Evolutionary conservation across 2,888 invertebrate genomes (phyloP).

Genomic region (Agapetus fuscipes): DNA sequence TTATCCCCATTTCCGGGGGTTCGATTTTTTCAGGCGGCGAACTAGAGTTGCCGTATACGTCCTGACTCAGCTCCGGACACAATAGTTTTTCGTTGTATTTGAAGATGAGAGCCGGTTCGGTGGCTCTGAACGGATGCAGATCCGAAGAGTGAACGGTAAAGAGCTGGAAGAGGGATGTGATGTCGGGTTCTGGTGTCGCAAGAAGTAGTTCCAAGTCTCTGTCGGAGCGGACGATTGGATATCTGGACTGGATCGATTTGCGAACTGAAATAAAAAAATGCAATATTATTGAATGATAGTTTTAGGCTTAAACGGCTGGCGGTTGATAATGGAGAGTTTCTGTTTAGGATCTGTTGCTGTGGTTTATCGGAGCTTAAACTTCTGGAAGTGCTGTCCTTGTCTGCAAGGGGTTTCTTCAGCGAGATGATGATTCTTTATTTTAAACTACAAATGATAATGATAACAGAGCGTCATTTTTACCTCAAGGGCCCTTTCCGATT

Average conservation of each 20-base stretch:
- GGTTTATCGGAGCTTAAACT: too few relatives aligned
- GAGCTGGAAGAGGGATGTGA: slow-evolving; percentile 55
- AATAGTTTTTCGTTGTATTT: slow-evolving; percentile 22
- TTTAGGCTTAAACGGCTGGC: too few relatives aligned
- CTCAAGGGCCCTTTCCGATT: too few relatives aligned
- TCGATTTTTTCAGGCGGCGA: neutral
- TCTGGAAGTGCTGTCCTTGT: neutral
- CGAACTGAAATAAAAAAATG: slow-evolving; percentile 44
- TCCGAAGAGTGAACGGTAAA: slow-evolving; percentile 53
- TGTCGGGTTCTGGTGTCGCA: slow-evolving; percentile 31
- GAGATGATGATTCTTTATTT: too few relatives aligned
- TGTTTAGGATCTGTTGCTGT: too few relatives aligned
- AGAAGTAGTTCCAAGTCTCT: slow-evolving; percentile 51
- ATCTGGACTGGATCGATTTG: slow-evolving; percentile 42
- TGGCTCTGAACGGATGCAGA: slow-evolving; percentile 65
- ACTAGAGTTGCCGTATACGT: slow-evolving; percentile 15
- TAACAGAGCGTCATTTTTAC: too few relatives aligned
- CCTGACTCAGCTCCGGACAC: slow-evolving; percentile 18
- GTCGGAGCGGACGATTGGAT: slow-evolving; percentile 55
- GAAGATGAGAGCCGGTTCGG: slow-evolving; percentile 61
- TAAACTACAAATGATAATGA: too few relatives aligned
- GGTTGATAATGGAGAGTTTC: neutral
- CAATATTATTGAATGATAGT: slow-evolving; percentile 2
- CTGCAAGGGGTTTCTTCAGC: neutral
- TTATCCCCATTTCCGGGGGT: slow-evolving; percentile 1